Percentiles rank a stretch among this genome's conserved stretches.
Evolutionary conservation across 1,140 invertebrate species (phyloP).

Genomic region (Mercenaria mercenaria): DNA sequence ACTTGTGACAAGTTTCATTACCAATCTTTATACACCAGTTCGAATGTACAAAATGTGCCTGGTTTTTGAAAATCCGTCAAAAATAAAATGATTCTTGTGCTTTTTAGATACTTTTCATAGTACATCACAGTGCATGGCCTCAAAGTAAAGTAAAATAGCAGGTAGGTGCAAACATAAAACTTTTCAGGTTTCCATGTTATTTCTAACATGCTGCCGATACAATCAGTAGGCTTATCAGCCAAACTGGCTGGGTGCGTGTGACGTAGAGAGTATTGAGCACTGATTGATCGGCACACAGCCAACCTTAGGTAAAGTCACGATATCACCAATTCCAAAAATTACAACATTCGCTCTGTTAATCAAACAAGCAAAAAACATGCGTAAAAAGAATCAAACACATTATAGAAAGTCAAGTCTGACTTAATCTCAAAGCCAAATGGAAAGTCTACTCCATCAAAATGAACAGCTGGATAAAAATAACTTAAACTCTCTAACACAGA

Average conservation of each 20-base stretch:
- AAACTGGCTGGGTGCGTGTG: constrained; percentile 24
- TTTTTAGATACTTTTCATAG: no score
- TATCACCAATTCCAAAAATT: constrained; percentile 6
- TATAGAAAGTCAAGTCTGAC: background rate
- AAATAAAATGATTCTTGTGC: no score
- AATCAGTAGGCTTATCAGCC: constrained; percentile 10
- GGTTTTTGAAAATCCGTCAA: no score
- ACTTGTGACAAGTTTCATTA: no score
- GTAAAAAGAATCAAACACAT: background rate
- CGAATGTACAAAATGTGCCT: no score
- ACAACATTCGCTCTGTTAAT: background rate
- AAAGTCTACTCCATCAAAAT: background rate
- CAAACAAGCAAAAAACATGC: constrained; percentile 1
- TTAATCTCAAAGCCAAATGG: background rate
- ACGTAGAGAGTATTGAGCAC: background rate
- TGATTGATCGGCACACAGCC: background rate
- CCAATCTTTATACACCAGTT: no score
- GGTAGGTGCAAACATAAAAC: background rate
- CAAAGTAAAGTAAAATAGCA: background rate
- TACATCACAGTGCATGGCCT: background rate
- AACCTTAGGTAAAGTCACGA: background rate
- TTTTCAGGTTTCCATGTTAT: constrained; percentile 1
- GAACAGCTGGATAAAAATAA: constrained; percentile 27
- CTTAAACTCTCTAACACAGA: background rate
- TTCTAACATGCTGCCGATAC: background rate